These are phyloP conservation scores for Mormoops blainvillei DNA, from an alignment of 2,113 vertebrate species.

Conservation along the genomic window DNA sequence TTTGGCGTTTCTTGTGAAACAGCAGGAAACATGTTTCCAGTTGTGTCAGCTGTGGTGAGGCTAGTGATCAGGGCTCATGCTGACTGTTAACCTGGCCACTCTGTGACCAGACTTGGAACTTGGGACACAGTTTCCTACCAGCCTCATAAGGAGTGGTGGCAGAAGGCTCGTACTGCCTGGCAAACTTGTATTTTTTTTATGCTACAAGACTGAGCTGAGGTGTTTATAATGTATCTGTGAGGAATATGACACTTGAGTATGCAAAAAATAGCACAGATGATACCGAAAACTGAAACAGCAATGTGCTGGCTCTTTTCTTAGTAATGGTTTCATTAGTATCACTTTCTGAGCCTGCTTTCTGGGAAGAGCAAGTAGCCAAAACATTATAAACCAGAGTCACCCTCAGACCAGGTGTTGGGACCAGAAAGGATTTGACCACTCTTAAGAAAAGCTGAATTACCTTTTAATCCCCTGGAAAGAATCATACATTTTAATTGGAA, in stretches of 20 bases:
- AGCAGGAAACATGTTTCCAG: background rate
- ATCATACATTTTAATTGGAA: background rate
- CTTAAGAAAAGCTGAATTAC: background rate
- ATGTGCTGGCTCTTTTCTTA: constrained; percentile 61
- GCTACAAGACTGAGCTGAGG: background rate
- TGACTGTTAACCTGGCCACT: background rate
- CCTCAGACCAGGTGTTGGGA: constrained; percentile 50
- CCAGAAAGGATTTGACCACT: background rate
- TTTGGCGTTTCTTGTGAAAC: constrained; percentile 23
- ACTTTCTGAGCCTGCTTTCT: no score
- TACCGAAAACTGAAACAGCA: constrained; percentile 71
- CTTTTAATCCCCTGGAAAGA: constrained; percentile 26
- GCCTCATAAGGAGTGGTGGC: background rate
- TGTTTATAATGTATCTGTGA: constrained; percentile 39
- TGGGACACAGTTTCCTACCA: background rate
- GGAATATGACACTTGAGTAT: constrained; percentile 32
- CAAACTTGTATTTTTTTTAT: constrained; percentile 42
- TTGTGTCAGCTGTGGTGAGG: background rate
- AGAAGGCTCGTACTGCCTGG: background rate
- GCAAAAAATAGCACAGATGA: constrained; percentile 64
- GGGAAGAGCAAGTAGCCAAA: constrained; percentile 57
- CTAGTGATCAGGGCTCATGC: background rate
- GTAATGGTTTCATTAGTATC: constrained; percentile 64
- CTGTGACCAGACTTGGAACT: background rate
- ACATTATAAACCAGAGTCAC: constrained; percentile 23